phyloP scores from a whole-genome alignment of 2,113 vertebrate genomes.

The Centropus bengalensis region DNA sequence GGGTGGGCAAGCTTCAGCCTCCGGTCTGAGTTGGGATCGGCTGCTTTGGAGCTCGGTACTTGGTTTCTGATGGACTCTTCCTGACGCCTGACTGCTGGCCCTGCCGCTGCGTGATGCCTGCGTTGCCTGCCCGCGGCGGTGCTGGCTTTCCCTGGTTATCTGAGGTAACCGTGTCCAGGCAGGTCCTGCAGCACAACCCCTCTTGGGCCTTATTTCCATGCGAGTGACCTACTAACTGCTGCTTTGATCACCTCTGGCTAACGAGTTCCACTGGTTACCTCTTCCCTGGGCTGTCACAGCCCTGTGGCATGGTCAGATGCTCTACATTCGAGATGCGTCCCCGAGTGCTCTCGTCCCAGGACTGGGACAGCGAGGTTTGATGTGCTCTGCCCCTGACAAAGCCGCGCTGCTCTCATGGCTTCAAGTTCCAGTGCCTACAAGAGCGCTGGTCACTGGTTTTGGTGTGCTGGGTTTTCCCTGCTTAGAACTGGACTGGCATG shows the following conservation, averaged over 20 bases:
- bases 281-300: not conserved
- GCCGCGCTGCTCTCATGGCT: fast-evolving
- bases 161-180: fast-evolving
- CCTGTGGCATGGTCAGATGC: not conserved
- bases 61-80: not conserved
- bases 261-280: not conserved
- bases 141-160: not conserved
- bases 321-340: not conserved
- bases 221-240: not conserved
- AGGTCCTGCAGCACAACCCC: not conserved
- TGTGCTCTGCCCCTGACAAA: not conserved
- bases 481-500: not conserved
- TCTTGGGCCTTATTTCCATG: not conserved
- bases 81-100: not conserved
- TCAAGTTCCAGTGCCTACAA: not conserved
- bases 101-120: fast-evolving
- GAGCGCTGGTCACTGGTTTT: not conserved
- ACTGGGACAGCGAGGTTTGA: not conserved
- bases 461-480: not conserved
- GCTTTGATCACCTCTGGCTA: not conserved
- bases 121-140: too few relatives aligned
- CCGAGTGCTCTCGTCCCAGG: not conserved
- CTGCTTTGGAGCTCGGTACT: not conserved
- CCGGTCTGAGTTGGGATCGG: not conserved
- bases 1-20: fast-evolving